Evolutionary conservation across 2,888 invertebrate species (phyloP).

Genomic region (Leucoma salicis): DNA sequence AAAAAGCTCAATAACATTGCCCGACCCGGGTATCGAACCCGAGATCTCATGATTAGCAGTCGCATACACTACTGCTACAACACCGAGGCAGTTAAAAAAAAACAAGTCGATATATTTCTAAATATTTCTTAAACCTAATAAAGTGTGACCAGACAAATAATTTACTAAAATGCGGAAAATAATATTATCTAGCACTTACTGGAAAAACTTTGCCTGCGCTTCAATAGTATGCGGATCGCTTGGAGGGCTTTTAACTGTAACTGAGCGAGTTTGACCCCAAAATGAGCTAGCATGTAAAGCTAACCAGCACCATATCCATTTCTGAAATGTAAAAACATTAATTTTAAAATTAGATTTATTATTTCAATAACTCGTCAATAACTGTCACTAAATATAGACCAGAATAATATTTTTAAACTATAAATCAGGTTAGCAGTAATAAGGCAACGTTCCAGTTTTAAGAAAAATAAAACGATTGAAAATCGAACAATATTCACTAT

Average conservation of each 20-base stretch:
- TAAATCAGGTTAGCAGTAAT: background rate
- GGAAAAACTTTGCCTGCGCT: conserved; percentile 77
- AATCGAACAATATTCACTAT: conserved; percentile 15
- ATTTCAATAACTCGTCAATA: background rate
- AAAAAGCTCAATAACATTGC: no score
- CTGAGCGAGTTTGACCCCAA: conserved; percentile 46
- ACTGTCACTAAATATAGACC: no score
- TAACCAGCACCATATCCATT: conserved; percentile 61
- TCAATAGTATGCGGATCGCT: conserved; percentile 60
- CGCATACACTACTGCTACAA: no score
- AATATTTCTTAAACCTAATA: background rate
- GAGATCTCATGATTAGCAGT: no score
- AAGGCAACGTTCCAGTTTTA: conserved; percentile 1
- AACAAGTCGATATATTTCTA: background rate
- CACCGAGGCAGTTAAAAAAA: background rate
- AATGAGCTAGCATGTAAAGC: conserved; percentile 47
- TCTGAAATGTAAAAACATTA: conserved; percentile 43
- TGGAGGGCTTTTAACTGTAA: conserved; percentile 49
- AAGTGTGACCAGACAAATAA: background rate
- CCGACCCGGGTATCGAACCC: no score
- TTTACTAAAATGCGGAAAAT: background rate
- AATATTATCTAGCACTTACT: conserved; percentile 62
- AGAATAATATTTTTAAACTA: no score
- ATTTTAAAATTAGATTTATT: background rate
- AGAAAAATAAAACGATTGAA: conserved; percentile 1